Conservation (phyloP, 2,113 vertebrate genomes). For the Choloepus hoffmanni region DNA sequence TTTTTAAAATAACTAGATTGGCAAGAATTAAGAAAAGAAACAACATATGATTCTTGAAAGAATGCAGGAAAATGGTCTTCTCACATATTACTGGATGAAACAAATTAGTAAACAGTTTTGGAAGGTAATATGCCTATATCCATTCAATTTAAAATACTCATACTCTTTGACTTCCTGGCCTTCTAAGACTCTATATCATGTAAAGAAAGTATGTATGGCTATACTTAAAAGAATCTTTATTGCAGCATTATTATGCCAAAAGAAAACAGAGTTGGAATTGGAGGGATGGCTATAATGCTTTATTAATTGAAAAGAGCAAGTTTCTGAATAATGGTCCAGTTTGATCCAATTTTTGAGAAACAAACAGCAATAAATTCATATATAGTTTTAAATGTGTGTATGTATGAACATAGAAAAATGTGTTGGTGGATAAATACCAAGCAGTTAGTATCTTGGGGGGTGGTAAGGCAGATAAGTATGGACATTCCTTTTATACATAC, state of each 20-base stretch:
- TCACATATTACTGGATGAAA: not conserved
- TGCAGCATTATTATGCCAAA: not conserved
- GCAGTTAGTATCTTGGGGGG: no score
- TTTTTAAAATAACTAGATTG: not conserved
- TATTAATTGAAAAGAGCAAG: no score
- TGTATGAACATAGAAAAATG: not conserved
- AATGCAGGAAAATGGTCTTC: slow-evolving; percentile 17
- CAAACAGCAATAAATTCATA: not conserved
- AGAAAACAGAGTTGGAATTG: not conserved
- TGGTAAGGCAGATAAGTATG: no score
- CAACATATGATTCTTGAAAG: not conserved
- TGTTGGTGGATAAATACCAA: no score
- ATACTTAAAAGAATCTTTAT: not conserved
- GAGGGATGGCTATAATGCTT: not conserved
- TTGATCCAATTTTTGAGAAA: not conserved
- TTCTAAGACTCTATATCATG: not conserved
- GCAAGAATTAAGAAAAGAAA: slow-evolving; percentile 4
- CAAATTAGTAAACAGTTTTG: slow-evolving; percentile 30
- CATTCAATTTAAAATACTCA: not conserved
- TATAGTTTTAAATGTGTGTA: not conserved
- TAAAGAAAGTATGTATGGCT: not conserved
- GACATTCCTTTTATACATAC: not conserved
- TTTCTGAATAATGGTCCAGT: not conserved
- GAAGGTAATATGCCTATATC: not conserved
- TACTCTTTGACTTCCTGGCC: not conserved